These are phyloP conservation scores for Hiodon alosoides DNA, from an alignment of 2,113 vertebrate genomes.

Conservation along the genomic window DNA sequence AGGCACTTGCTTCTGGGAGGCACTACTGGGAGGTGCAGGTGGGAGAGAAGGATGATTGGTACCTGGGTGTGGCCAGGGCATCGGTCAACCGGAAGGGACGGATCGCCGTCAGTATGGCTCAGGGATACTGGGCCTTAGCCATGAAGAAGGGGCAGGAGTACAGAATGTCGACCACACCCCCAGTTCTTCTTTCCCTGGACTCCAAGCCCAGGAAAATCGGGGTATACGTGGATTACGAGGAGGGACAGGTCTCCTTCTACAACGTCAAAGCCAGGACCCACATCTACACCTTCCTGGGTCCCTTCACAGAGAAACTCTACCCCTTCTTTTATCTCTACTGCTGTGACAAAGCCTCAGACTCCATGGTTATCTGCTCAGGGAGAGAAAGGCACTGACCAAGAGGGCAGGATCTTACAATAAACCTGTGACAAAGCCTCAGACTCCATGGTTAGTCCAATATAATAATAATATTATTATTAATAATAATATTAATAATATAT, in stretches of 20 bases:
- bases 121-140: conserved; percentile 69
- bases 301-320: conserved; percentile 69
- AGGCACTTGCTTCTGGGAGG: conserved; percentile 56
- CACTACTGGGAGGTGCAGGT: conserved; percentile 71
- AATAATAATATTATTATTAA: too few relatives aligned
- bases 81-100: conserved; percentile 65
- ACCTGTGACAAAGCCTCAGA: background rate
- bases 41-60: conserved; percentile 71
- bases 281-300: conserved; percentile 74
- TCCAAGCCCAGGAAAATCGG: conserved; percentile 67
- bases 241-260: conserved; percentile 78
- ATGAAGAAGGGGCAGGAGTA: conserved; percentile 68
- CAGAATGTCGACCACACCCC: conserved; percentile 57
- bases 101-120: conserved; percentile 57
- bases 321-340: conserved; percentile 79
- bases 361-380: conserved; percentile 50
- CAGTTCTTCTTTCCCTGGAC: conserved; percentile 47
- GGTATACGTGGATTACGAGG: conserved; percentile 78
- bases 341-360: conserved; percentile 66
- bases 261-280: conserved; percentile 60
- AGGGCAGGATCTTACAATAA: conserved; percentile 40
- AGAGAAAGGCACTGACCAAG: conserved; percentile 42
- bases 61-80: conserved; percentile 58
- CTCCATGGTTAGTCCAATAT: background rate
- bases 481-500: too few relatives aligned